phyloP scores from a whole-genome alignment of 2,797 vertebrate genomes.

The Hoplostethus atlanticus region DNA sequence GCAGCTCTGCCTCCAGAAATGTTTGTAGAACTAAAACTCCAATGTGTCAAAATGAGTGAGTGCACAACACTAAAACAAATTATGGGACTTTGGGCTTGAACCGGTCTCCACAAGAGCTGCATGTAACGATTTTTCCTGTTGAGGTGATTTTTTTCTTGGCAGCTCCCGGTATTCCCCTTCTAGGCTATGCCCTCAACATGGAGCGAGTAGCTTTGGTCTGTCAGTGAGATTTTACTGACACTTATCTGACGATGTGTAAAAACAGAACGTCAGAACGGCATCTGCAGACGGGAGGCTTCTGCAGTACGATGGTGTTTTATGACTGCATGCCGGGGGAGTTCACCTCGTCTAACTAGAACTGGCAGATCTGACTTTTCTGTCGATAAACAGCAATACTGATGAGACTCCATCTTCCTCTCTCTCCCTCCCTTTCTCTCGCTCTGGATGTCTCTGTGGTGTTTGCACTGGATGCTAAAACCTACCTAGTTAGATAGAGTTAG shows the following conservation, averaged over 20 bases:
- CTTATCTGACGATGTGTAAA: constrained; percentile 16
- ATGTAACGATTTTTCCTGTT: constrained; percentile 18
- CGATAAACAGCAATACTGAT: constrained; percentile 5
- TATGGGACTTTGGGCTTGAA: constrained; percentile 13
- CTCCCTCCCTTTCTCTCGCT: background rate
- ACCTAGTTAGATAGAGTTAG: background rate
- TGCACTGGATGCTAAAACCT: too few species aligned
- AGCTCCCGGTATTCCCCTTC: too few species aligned
- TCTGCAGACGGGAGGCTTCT: constrained; percentile 24
- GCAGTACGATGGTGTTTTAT: constrained; percentile 30
- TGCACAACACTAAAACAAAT: background rate
- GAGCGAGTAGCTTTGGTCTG: constrained; percentile 38
- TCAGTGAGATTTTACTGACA: constrained; percentile 22
- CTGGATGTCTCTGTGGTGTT: background rate
- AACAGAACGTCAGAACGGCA: constrained; percentile 6
- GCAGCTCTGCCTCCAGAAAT: too few species aligned
- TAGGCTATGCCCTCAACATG: constrained; percentile 9
- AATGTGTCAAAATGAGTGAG: background rate
- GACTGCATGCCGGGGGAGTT: constrained; percentile 21
- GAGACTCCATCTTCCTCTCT: constrained; percentile 6
- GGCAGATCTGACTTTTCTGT: constrained; percentile 26
- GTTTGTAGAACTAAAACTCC: background rate
- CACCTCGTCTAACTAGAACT: constrained; percentile 22
- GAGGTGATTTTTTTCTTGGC: background rate
- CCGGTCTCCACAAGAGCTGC: background rate